These are phyloP conservation scores for Bimastos eiseni DNA, from an alignment of 2,888 invertebrate species.

Conservation along the genomic window DNA sequence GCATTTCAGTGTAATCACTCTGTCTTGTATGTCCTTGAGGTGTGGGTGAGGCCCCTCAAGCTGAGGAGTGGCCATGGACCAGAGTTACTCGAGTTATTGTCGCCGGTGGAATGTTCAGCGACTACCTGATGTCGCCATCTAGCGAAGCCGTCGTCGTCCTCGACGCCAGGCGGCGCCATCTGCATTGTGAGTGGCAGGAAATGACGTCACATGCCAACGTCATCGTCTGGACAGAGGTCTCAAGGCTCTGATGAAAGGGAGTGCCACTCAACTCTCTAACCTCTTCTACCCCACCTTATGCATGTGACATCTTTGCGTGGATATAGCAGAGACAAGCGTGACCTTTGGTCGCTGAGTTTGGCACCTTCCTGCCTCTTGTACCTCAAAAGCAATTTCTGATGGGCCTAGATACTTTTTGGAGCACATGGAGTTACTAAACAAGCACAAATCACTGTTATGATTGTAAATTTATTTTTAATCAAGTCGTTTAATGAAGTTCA, in stretches of 20 bases:
- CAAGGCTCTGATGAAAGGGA: not conserved
- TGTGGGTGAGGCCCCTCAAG: not conserved
- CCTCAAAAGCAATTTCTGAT: not conserved
- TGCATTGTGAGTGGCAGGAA: slow-evolving; percentile 76
- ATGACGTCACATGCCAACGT: slow-evolving; percentile 69
- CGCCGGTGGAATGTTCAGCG: slow-evolving; percentile 73
- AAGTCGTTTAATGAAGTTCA: too few relatives aligned
- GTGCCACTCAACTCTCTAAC: not conserved
- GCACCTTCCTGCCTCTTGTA: not conserved
- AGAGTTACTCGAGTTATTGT: slow-evolving; percentile 72
- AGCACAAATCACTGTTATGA: not conserved
- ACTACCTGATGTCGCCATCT: slow-evolving; percentile 75
- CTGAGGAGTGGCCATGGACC: slow-evolving; percentile 66
- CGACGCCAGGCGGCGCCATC: slow-evolving; percentile 73
- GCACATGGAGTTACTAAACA: not conserved
- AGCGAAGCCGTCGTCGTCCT: slow-evolving; percentile 74
- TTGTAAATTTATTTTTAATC: too few relatives aligned
- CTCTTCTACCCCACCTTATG: not conserved
- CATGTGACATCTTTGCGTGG: not conserved
- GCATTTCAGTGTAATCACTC: not conserved
- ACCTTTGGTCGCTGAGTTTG: not conserved
- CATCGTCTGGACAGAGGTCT: slow-evolving; percentile 69
- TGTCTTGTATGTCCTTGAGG: not conserved
- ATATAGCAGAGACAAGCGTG: not conserved
- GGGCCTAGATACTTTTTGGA: not conserved